Evolutionary conservation across 2,888 invertebrate species (phyloP).

Genomic region (Drosophila cognata): DNA sequence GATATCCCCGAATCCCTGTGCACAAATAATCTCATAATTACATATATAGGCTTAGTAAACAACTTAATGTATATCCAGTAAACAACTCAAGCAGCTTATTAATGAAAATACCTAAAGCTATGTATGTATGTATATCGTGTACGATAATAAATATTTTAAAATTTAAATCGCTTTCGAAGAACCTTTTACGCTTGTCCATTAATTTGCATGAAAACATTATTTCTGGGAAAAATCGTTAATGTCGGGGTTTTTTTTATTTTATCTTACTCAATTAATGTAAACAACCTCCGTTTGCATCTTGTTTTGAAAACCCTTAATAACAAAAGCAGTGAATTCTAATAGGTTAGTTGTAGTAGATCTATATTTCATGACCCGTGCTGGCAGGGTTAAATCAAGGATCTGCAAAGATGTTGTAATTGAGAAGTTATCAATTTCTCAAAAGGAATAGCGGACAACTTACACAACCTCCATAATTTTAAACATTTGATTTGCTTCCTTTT

Average conservation of each 20-base stretch:
- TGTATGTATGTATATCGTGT: conserved; percentile 65
- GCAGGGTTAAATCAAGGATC: too few species aligned
- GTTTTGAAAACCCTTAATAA: too few species aligned
- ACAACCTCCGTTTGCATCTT: too few species aligned
- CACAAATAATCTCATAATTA: conserved; percentile 65
- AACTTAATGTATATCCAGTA: conserved; percentile 69
- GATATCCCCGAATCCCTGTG: conserved; percentile 34
- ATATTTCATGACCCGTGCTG: too few species aligned
- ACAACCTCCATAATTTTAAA: too few species aligned
- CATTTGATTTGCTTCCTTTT: too few species aligned
- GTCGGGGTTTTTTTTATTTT: not conserved
- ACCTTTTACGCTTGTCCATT: not conserved
- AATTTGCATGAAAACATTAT: not conserved
- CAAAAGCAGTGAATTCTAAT: too few species aligned
- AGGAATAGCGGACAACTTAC: too few species aligned
- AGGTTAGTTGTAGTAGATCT: too few species aligned
- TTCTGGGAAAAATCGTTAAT: not conserved
- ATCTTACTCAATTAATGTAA: too few species aligned
- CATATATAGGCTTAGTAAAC: conserved; percentile 37
- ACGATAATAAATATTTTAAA: conserved; percentile 65
- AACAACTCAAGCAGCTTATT: conserved; percentile 58
- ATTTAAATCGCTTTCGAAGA: conserved; percentile 16
- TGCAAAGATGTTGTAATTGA: too few species aligned
- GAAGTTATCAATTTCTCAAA: too few species aligned
- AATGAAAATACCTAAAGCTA: conserved; percentile 47